Evolutionary conservation across 1,140 invertebrate species (phyloP), one percentile per base, ranked within the genome.

Genomic region (Drosophila takahashii): DNA sequence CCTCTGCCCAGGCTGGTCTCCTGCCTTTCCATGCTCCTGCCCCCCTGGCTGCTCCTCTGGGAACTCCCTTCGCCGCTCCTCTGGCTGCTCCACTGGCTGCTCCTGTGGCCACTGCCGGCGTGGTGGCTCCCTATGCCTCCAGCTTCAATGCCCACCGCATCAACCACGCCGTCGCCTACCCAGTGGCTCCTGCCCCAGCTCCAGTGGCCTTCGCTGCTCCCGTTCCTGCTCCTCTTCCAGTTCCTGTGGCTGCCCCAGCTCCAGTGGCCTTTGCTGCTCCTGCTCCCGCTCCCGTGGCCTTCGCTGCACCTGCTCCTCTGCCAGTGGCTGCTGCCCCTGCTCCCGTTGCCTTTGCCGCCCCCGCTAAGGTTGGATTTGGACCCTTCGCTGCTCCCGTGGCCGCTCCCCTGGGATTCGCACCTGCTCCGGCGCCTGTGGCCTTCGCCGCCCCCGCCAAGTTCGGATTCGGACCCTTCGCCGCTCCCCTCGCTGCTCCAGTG

Each of bases 61-160:
- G 74, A 29, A 71, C 66, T 13, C 80, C 79, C 8, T 29, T 79
- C 11, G 92, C 53, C 34, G 39, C 61, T 57, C 37, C 50, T 5
- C 45, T 42, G 50, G 74, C 91, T 39, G 80, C 77, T 56, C 70
- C 86, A 0, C 39, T 81, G 10, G 80, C 53, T 11, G 74, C 66
- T 32, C 81, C 81, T 34, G 47, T 87, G 13, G 92, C 81, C 22
- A 74, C 85, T 29, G 80, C 80, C 13, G 74, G 67, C 6, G 75
- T 81, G 27, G 80, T 92, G 22, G 84, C 93, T 7, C 94, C 94
- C 27, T 94, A 94, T 54, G 94, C 94, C 16, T 93, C 91, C 48
- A 94, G 93, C 56, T 95, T 93, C 85, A 94, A 94, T 56, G 93
- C 94, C 0, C 94, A 94, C 65, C 92, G 93, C 44, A 89, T 95